These are phyloP conservation scores for Caenorhabditis angaria DNA, from an alignment of 2,888 invertebrate genomes.

Conservation along the genomic window DNA sequence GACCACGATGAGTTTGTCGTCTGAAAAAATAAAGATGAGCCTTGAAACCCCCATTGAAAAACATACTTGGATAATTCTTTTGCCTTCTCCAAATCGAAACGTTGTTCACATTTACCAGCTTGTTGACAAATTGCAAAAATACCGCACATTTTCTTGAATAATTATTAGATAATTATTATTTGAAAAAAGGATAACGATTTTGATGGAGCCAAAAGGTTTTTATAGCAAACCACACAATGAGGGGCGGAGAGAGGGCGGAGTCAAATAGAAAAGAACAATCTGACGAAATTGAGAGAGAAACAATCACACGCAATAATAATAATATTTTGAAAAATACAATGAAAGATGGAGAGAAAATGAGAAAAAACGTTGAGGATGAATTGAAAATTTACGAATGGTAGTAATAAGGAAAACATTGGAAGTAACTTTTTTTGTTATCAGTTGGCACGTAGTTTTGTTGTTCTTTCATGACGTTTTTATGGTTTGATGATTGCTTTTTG, in stretches of 20 bases:
- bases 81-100: constrained; percentile 59
- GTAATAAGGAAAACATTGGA: not conserved
- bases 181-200: constrained; percentile 14
- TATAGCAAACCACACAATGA: constrained; percentile 24
- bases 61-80: constrained; percentile 52
- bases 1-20: constrained; percentile 66
- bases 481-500: too few relatives aligned
- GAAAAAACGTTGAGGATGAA: not conserved
- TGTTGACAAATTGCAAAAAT: constrained; percentile 69
- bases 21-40: constrained; percentile 28
- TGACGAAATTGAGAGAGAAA: constrained; percentile 28
- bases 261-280: constrained; percentile 24
- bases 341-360: not conserved
- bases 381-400: not conserved
- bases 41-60: too few relatives aligned
- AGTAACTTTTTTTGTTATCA: not conserved
- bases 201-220: constrained; percentile 23
- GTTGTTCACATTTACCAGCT: constrained; percentile 31
- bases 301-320: constrained; percentile 33
- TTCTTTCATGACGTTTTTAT: too few relatives aligned
- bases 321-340: not conserved
- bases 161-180: constrained; percentile 8
- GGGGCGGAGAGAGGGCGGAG: constrained; percentile 22
- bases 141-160: constrained; percentile 63
- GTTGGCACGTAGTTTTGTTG: not conserved